phyloP scores from a whole-genome alignment of 2,113 vertebrate genomes.

The Dipodomys merriami region DNA sequence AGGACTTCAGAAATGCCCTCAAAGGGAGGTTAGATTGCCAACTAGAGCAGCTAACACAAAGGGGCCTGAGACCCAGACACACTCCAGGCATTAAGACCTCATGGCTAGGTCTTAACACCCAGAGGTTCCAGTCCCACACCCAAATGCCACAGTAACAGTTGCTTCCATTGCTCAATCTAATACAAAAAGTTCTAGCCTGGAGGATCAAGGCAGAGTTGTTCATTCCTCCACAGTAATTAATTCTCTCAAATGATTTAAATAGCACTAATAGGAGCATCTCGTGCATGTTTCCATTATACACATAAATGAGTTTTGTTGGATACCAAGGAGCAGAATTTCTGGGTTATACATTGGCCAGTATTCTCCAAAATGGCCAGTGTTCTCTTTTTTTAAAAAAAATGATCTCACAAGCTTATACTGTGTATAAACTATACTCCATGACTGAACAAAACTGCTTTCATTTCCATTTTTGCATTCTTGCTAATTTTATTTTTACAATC shows the following conservation, averaged over 20 bases:
- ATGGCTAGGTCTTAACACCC: background rate
- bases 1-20: background rate
- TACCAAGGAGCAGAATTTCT: background rate
- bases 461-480: constrained; percentile 3
- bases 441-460: background rate
- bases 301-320: background rate
- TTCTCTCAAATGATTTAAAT: constrained; percentile 6
- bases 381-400: constrained; percentile 16
- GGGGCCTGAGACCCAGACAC: background rate
- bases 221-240: background rate
- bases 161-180: background rate
- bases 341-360: background rate
- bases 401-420: background rate
- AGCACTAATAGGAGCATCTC: background rate
- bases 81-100: no score
- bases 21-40: background rate
- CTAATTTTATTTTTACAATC: constrained; percentile 9
- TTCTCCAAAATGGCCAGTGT: background rate
- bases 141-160: background rate
- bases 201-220: background rate
- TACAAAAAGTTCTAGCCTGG: background rate
- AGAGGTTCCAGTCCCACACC: background rate
- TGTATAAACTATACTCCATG: no score
- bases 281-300: background rate
- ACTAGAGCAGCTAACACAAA: background rate